Evolutionary conservation across 2,888 invertebrate species (phyloP).

Genomic region (Drosophila bunnanda): DNA sequence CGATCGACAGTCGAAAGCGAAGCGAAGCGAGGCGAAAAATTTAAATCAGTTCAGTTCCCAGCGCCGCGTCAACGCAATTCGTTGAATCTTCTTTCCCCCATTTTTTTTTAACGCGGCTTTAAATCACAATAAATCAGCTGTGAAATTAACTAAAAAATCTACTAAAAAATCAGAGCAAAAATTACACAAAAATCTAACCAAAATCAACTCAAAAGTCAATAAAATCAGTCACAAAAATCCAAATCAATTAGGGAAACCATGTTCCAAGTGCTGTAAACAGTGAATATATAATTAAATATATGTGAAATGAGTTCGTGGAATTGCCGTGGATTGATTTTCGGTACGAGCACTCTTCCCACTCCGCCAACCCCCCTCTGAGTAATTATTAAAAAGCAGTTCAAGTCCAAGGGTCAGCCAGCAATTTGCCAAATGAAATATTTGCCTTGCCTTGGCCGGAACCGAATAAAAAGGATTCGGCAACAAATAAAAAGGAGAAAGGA

Average conservation of each 20-base stretch:
- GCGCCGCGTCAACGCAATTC: constrained; percentile 61
- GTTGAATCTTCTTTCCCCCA: constrained; percentile 39
- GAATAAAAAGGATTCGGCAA: constrained; percentile 9
- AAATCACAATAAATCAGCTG: constrained; percentile 34
- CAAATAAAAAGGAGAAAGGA: constrained; percentile 35
- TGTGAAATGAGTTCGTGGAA: constrained; percentile 24
- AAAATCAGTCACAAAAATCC: constrained; percentile 10
- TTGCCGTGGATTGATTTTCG: constrained; percentile 25
- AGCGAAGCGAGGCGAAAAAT: constrained; percentile 25
- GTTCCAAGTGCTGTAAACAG: neutral
- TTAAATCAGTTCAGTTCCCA: constrained; percentile 68
- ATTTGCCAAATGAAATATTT: constrained; percentile 34
- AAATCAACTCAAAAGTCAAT: constrained; percentile 38
- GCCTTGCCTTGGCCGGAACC: too few relatives aligned
- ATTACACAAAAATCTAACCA: neutral
- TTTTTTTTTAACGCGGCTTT: constrained; percentile 9
- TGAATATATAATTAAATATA: constrained; percentile 12
- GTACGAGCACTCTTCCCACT: constrained; percentile 14
- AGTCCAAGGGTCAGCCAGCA: constrained; percentile 24
- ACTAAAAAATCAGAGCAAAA: constrained; percentile 6
- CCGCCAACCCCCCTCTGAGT: neutral
- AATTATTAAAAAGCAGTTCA: constrained; percentile 28
- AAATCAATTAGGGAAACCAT: constrained; percentile 32
- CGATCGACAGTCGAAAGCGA: constrained; percentile 42
- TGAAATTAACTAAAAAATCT: constrained; percentile 49